phyloP scores from a whole-genome alignment of 2,113 vertebrate species.

The Melanerpes formicivorus region DNA sequence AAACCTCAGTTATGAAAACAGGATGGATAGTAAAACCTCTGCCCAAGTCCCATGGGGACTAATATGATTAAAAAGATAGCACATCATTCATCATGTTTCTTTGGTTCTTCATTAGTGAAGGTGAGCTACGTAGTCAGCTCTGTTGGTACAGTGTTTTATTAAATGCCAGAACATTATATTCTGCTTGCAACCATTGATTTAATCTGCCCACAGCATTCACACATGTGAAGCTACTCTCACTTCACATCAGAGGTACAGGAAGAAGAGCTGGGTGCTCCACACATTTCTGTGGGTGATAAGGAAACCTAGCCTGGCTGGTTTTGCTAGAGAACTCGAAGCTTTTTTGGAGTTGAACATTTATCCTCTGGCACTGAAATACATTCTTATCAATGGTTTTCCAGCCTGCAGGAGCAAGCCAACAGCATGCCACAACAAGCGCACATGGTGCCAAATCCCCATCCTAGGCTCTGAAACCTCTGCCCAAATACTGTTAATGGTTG shows the following conservation, averaged over 20 bases:
- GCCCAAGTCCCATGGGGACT: background rate
- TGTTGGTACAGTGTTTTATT: background rate
- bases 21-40: background rate
- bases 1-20: conserved; percentile 11
- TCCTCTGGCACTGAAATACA: background rate
- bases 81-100: background rate
- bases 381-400: background rate
- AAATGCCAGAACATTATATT: background rate
- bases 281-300: background rate
- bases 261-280: background rate
- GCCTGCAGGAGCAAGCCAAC: background rate
- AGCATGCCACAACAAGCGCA: rapidly evolving
- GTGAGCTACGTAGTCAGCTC: background rate
- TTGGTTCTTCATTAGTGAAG: background rate
- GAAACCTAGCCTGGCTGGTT: background rate
- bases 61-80: background rate
- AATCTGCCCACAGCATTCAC: background rate
- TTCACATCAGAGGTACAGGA: background rate
- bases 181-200: background rate
- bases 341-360: background rate
- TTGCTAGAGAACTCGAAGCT: background rate
- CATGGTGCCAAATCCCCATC: background rate
- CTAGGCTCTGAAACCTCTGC: background rate
- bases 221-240: background rate
- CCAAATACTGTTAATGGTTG: background rate